Percentiles rank a stretch among this genome's conserved stretches.
phyloP scores from a whole-genome alignment of 2,797 vertebrate species.

The Euthynnus affinis region DNA sequence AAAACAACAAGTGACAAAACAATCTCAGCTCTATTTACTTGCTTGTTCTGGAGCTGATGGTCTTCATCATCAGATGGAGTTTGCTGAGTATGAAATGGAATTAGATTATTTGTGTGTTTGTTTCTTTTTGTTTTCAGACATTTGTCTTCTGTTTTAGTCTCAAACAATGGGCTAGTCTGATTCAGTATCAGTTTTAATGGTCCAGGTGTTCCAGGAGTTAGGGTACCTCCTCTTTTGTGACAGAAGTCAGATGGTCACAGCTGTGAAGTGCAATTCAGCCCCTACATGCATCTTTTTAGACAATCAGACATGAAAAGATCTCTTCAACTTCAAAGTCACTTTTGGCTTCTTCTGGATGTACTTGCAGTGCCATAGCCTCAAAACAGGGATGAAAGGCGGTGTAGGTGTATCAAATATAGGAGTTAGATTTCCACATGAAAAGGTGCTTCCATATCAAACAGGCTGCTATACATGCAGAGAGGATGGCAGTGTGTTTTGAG shows the following conservation, averaged over 20 bases:
- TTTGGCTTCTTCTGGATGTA: not conserved
- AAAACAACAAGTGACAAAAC: not conserved
- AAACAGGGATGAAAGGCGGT: not conserved
- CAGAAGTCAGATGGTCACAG: conserved; percentile 19
- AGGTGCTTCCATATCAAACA: not conserved
- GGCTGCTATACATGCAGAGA: not conserved
- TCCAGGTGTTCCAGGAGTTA: not conserved
- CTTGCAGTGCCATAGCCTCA: not conserved
- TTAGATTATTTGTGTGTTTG: not conserved
- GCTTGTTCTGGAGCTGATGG: not conserved
- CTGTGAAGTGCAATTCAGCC: conserved; percentile 19
- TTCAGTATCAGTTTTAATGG: not conserved
- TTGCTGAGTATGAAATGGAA: too few species aligned
- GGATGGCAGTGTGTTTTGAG: not conserved
- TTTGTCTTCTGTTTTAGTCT: not conserved
- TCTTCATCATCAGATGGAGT: too few species aligned
- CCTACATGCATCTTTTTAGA: not conserved
- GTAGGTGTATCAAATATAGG: not conserved
- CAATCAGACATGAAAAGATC: conserved; percentile 36
- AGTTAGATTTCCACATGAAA: not conserved
- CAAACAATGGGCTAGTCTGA: conserved; percentile 12
- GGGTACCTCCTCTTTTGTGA: conserved; percentile 11
- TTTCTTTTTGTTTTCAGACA: not conserved
- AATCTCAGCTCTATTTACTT: not conserved
- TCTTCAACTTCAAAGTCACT: conserved; percentile 14